Percentiles rank a stretch among this genome's conserved stretches.
Conservation (phyloP, 1,140 invertebrate genomes). For the Pogonomyrmex barbatus region DNA sequence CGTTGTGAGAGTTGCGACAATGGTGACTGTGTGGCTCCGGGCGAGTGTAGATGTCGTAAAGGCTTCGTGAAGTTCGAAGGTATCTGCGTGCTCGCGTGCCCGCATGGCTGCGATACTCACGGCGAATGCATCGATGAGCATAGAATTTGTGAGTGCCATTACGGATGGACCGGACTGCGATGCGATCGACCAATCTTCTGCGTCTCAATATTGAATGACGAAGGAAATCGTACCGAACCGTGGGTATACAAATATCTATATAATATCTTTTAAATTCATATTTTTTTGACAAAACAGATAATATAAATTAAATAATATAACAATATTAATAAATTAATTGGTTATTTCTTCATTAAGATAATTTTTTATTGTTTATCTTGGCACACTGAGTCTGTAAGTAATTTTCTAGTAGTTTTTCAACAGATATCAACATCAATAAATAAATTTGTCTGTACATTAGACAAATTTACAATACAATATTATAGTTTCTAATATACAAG, state of each 20-base stretch:
- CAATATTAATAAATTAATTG: neutral
- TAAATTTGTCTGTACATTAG: too few relatives aligned
- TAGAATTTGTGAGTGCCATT: slow-evolving; percentile 69
- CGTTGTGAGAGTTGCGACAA: slow-evolving; percentile 74
- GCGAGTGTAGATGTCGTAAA: slow-evolving; percentile 74
- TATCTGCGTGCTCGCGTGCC: slow-evolving; percentile 70
- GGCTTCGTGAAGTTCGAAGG: slow-evolving; percentile 58
- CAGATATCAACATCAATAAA: too few relatives aligned
- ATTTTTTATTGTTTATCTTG: too few relatives aligned
- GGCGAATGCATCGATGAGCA: slow-evolving; percentile 62
- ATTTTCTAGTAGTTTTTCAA: too few relatives aligned
- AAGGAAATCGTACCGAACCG: neutral
- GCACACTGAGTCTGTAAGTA: too few relatives aligned
- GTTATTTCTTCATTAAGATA: too few relatives aligned
- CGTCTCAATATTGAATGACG: neutral
- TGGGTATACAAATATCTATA: slow-evolving; percentile 3
- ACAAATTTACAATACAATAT: too few relatives aligned
- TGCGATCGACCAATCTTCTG: slow-evolving; percentile 68
- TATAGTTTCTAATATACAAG: too few relatives aligned
- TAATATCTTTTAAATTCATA: neutral
- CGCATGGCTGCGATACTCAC: slow-evolving; percentile 38
- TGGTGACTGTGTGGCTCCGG: slow-evolving; percentile 75
- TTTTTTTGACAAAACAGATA: neutral
- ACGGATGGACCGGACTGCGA: slow-evolving; percentile 72
- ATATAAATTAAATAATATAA: neutral